Evolutionary conservation across 2,113 vertebrate species (phyloP), one percentile per base, ranked within the genome.

Genomic region (Suncus etruscus): DNA sequence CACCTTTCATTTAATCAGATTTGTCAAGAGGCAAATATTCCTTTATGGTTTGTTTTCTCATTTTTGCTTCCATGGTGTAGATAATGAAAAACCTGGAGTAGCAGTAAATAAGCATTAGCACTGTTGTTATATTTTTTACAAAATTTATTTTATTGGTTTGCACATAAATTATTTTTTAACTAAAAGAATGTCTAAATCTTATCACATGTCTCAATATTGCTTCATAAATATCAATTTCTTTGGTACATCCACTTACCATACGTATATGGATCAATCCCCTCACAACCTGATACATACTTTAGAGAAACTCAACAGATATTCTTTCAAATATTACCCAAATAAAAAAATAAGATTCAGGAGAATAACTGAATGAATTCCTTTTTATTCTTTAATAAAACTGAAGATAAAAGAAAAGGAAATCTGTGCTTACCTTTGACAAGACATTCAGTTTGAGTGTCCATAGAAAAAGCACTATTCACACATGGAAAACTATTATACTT

Each of bases 1-100:
- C 27, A 95, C 61, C 89, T 92, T 94, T 79, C 16, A 31, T 89
- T 94, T 94, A 89, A 94, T 91, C 78, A 79, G 61, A 91, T 92
- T 94, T 95, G n/a, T 95, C 91, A 93, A 93, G 78, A 50, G 66
- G 63, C 58, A 94, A 95, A 79, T 92, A 63, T 72, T 87, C 91
- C 65, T 92, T 85, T 22, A 66, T 91, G 15, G 24, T 83, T 93
- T 75, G 78, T 88, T 93, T 51, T 83, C 94, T 86, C 48, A 31
- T 91, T 87, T 93, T 83, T 39, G n/a, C 92, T 95, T 79, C 87
- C n/a, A 25, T 89, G 66, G 86, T 87, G 50, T 92, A 96, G 70
- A 81, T 8, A 70, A 8, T 93, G 29, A 61, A 79, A 61, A 87
- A 76, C 45, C 1, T 68, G 22, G 27, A 78, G 7, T 90, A 83